Percentiles rank a stretch among this genome's conserved stretches.
These are phyloP conservation scores for Oreohelix idahoensis DNA, from an alignment of 1,140 invertebrate species.

Conservation along the genomic window DNA sequence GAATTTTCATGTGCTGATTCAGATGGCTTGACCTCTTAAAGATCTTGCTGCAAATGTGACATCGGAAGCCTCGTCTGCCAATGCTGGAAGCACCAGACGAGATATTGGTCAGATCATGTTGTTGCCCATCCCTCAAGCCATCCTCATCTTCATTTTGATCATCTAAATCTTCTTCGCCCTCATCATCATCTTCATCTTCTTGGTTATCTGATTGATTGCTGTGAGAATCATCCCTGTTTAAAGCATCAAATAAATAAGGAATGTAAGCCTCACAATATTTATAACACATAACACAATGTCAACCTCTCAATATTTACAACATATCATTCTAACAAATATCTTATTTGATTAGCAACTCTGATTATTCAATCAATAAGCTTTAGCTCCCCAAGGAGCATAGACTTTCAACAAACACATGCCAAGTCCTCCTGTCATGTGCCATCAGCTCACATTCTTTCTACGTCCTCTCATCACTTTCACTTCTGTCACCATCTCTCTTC, in stretches of 20 bases:
- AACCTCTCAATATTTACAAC: neutral
- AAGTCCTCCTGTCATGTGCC: too few relatives aligned
- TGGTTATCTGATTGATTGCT: neutral
- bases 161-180: conserved; percentile 34
- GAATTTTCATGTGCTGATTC: conserved; percentile 68
- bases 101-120: neutral
- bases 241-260: neutral
- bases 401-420: too few relatives aligned
- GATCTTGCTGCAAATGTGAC: conserved; percentile 63
- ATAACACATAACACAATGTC: neutral
- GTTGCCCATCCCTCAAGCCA: neutral
- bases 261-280: too few relatives aligned
- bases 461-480: too few relatives aligned
- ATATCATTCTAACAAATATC: too few relatives aligned
- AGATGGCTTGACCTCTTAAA: conserved; percentile 71
- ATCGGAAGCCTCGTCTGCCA: conserved; percentile 48
- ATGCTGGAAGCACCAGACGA: neutral
- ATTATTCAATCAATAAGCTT: too few relatives aligned
- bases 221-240: neutral
- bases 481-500: too few relatives aligned
- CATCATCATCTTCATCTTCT: conserved; percentile 15
- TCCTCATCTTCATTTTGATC: conserved; percentile 36
- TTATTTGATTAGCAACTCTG: too few relatives aligned
- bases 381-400: too few relatives aligned
- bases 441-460: too few relatives aligned